Evolutionary conservation across 2,113 vertebrate genomes (phyloP).

Genomic region (Caranx ignobilis): DNA sequence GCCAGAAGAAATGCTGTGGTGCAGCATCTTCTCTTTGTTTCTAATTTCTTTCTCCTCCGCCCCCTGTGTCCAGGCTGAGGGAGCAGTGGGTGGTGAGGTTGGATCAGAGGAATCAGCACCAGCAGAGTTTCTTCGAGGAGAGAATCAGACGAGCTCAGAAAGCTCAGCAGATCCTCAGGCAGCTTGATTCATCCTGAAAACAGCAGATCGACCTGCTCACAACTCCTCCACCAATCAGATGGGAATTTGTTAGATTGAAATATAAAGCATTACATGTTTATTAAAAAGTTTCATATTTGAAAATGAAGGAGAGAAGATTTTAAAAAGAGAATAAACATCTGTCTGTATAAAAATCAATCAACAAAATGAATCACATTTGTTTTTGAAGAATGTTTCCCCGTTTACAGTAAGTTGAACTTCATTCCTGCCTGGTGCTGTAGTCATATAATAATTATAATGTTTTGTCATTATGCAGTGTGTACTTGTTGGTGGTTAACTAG

Average conservation of each 20-base stretch:
- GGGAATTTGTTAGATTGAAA: background rate
- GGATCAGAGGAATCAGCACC: conserved; percentile 62
- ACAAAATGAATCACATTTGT: too few relatives aligned
- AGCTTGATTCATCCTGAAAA: background rate
- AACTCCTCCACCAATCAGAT: background rate
- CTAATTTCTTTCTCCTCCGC: too few relatives aligned
- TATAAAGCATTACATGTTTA: background rate
- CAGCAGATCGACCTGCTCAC: background rate
- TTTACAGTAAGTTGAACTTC: background rate
- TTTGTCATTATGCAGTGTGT: background rate
- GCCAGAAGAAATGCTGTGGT: too few relatives aligned
- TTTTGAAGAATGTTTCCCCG: background rate
- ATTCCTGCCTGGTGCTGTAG: background rate
- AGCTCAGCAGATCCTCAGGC: conserved; percentile 36
- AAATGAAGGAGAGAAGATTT: background rate
- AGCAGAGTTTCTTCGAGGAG: conserved; percentile 65
- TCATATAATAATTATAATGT: background rate
- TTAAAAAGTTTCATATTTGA: background rate
- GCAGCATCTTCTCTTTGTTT: too few relatives aligned
- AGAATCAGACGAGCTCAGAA: conserved; percentile 48
- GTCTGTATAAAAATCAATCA: too few relatives aligned
- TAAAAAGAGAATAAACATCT: too few relatives aligned
- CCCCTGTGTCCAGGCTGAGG: conserved; percentile 53
- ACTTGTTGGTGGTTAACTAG: too few relatives aligned
- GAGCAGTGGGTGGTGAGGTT: conserved; percentile 64